Evolutionary conservation across 2,888 invertebrate species (phyloP), one percentile per base, ranked within the genome.

Genomic region (Plebejus argus): DNA sequence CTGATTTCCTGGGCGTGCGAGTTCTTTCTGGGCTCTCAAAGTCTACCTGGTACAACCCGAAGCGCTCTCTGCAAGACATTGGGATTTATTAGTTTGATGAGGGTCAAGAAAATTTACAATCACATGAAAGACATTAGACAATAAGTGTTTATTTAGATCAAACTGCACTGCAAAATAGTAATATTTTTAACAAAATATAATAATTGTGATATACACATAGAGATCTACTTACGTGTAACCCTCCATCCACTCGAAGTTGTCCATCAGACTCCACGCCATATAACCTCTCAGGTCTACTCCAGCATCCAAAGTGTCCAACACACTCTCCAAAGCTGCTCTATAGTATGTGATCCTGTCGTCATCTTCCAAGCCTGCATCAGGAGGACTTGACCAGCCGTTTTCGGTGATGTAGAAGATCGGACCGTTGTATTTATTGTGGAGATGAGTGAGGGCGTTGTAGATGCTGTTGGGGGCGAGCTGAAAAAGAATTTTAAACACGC

Each of bases 1-100:
- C 95, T 0, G 97, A 96, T 3, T 95, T 88, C 80, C 96, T 95
- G 0, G 96, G 94, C 0, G 94, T 95, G 76, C 97, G 91, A 0
- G 93, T 95, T 79, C 95, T 95, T 1, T 94, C 86, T 0, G 95
- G 94, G 23, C 95, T 95, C 0, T 90, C 92, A 82, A 96, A 97
- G 84, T 97, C 95, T 1, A 97, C 96, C 80, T 95, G 94, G 84
- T 96, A 96, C 0, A 97, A 86, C 0, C 97, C 97, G 84, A 96
- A 97, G 79, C 95, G 95, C 85, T 95, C 95, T 28, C 93, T 93
- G 85, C 28, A 33, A 66, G 66, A 66, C 28, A 15, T 66, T 12
- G 5, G n/a, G 15, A 18, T 10, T 28, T 4, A 23, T 61, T 23
- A 61, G 53, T 53, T n/a, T 45, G 45, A 5, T 1, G 1, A 0